Percentiles rank a stretch among this genome's conserved stretches.
phyloP scores from a whole-genome alignment of 2,113 vertebrate species.

The Trogon surrucura region DNA sequence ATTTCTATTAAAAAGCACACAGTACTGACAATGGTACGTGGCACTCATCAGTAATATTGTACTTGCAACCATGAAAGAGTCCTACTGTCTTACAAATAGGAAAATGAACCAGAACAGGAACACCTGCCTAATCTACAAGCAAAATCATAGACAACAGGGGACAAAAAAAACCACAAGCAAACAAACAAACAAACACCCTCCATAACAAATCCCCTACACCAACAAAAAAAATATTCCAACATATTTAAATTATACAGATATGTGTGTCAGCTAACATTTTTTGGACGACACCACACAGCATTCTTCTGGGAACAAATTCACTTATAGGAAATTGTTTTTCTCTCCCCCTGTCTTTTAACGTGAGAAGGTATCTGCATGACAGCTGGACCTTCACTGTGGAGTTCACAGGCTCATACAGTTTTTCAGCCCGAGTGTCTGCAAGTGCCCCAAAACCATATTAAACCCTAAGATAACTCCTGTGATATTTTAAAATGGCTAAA shows the following conservation, averaged over 20 bases:
- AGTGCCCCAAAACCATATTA: neutral
- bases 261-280: neutral
- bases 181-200: neutral
- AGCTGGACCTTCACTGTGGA: neutral
- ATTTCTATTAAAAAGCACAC: neutral
- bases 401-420: neutral
- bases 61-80: neutral
- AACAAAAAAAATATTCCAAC: neutral
- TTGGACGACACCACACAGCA: neutral
- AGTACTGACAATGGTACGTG: neutral
- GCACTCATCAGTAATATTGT: neutral
- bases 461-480: neutral
- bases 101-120: constrained; percentile 7
- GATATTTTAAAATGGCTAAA: constrained; percentile 26
- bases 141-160: neutral
- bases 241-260: neutral
- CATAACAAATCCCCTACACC: no score
- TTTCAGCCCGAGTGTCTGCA: neutral
- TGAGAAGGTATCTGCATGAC: neutral
- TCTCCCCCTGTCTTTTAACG: neutral
- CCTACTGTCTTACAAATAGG: neutral
- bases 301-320: neutral
- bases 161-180: no score
- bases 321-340: neutral
- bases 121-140: neutral